Evolutionary conservation across 2,888 invertebrate genomes (phyloP), one percentile per base, ranked within the genome.

Genomic region (Punctoribates punctum): DNA sequence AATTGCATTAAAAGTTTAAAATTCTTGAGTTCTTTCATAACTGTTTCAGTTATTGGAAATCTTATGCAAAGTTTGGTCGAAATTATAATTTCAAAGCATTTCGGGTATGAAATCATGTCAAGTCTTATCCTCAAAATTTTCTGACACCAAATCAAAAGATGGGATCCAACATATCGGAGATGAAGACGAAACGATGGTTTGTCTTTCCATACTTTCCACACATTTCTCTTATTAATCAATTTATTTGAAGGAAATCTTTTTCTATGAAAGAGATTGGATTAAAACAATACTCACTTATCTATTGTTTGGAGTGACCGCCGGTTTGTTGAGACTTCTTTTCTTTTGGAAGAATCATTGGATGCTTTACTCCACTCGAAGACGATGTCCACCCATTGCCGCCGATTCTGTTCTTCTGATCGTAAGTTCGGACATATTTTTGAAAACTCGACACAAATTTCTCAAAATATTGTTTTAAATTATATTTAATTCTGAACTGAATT

Each of bases 291-390:
- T 83, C 15, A 82, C 82, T 9, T 90, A 90, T 86, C 81, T 89
- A 54, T 83, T 88, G 62, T 89, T 91, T 46, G 81, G 89, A 51
- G 79, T 91, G 74, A 90, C 91, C 0, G 88, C 87, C 54, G 95
- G 95, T 1, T 82, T 93, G 0, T 87, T 96, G 0, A 88, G 92
- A 78, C 85, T 88, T 80, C 82, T 86, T 78, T 83, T 86, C 77
- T 85, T 85, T 78, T 88, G 88, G 84, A 87, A 86, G 83, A 87
- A 88, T 17, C 84, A 84, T 73, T 85, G 85, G 82, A 86, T 86
- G 81, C 83, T 85, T 78, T 83, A 77, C 27, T 76, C 85, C 77
- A 87, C 87, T 82, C 88, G 81, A 86, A 85, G n/a, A n/a, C n/a
- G n/a, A 84, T 87, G 87, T 84, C 85, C 86, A 81, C 85, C 89